phyloP scores from a whole-genome alignment of 1,140 invertebrate genomes.

The Drosophila simulans region DNA sequence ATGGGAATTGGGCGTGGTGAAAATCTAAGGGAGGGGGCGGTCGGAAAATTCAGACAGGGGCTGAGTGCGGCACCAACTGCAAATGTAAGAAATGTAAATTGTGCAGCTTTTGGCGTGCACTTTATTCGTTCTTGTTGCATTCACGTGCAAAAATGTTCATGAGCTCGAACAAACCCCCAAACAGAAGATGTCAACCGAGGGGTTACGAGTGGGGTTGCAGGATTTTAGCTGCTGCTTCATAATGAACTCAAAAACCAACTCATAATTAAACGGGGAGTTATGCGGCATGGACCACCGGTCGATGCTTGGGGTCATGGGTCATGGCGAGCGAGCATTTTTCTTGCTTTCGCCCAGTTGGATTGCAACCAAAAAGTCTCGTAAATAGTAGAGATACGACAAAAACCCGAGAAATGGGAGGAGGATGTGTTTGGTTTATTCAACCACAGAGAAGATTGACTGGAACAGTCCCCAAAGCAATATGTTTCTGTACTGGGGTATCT shows the following conservation, averaged over 20 bases:
- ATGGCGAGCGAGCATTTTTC: slow-evolving; percentile 47
- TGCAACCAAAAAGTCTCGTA: slow-evolving; percentile 48
- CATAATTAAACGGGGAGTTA: slow-evolving; percentile 81
- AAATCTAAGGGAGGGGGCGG: neutral
- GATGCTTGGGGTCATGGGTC: slow-evolving; percentile 33
- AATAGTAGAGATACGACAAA: slow-evolving; percentile 22
- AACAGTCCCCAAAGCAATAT: slow-evolving; percentile 48
- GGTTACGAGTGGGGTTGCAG: neutral
- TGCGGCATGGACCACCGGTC: slow-evolving; percentile 66
- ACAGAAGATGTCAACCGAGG: slow-evolving; percentile 27
- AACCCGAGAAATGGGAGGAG: slow-evolving; percentile 39
- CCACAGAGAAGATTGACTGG: slow-evolving; percentile 52
- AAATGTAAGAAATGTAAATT: slow-evolving; percentile 82
- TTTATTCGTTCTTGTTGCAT: slow-evolving; percentile 63
- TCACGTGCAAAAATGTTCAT: slow-evolving; percentile 77
- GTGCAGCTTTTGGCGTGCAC: slow-evolving; percentile 64
- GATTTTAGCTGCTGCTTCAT: slow-evolving; percentile 46
- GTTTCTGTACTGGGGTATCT: slow-evolving; percentile 13
- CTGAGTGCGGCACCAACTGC: slow-evolving; percentile 38
- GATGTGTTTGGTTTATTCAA: slow-evolving; percentile 29
- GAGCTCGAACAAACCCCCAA: slow-evolving; percentile 43
- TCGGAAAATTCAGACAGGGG: neutral
- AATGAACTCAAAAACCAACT: slow-evolving; percentile 79
- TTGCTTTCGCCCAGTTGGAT: slow-evolving; percentile 18
- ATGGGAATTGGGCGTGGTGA: slow-evolving; percentile 48